phyloP scores from a whole-genome alignment of 2,888 invertebrate genomes.

The Scelioninae gen. 1 region DNA sequence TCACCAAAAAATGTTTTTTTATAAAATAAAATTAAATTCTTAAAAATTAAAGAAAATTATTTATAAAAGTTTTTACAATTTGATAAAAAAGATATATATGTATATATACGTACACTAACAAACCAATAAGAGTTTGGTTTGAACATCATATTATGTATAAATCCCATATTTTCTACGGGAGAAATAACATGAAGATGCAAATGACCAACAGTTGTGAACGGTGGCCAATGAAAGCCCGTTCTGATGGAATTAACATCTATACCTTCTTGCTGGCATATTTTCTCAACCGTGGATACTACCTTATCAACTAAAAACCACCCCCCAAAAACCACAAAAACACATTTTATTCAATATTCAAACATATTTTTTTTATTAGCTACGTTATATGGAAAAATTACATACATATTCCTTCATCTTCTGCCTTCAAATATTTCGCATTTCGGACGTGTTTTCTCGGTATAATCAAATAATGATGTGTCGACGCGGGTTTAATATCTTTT shows the following conservation, averaged over 20 bases:
- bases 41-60: too few relatives aligned
- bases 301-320: constrained; percentile 88
- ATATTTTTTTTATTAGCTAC: too few relatives aligned
- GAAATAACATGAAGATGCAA: constrained; percentile 94
- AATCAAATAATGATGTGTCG: constrained; percentile 91
- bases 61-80: not conserved
- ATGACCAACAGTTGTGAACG: constrained; percentile 92
- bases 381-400: too few relatives aligned
- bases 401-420: constrained; percentile 86
- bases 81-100: not conserved
- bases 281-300: constrained; percentile 87
- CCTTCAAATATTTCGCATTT: constrained; percentile 89
- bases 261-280: constrained; percentile 85
- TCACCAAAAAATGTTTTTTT: too few relatives aligned
- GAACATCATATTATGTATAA: constrained; percentile 88
- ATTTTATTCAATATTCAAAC: too few relatives aligned
- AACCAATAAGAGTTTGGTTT: constrained; percentile 92
- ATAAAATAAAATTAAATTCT: too few relatives aligned
- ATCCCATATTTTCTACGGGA: constrained; percentile 90
- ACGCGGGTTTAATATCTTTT: constrained; percentile 92
- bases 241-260: constrained; percentile 84
- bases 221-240: constrained; percentile 96
- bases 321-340: too few relatives aligned
- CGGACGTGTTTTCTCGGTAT: constrained; percentile 91
- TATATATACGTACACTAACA: constrained; percentile 88